Conservation (phyloP, 30 jellyfish, hydroid and myxozoan species). For the Nemopilema nomurai region DNA sequence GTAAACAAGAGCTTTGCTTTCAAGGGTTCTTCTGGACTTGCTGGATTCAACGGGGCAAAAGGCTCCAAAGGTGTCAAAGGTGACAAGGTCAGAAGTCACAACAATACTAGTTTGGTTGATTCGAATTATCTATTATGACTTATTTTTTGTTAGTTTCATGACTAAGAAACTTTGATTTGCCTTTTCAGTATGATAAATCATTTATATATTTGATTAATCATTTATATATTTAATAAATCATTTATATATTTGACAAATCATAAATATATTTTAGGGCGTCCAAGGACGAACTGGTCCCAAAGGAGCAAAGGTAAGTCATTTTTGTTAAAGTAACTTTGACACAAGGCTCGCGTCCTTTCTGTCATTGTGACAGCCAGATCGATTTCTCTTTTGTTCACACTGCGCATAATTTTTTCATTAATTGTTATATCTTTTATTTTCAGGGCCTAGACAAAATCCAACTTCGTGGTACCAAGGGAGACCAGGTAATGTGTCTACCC, state of each 20-base stretch:
- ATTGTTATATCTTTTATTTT: background rate
- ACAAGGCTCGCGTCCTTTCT: background rate
- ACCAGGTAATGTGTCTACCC: conserved; percentile 13
- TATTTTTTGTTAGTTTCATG: too few species aligned
- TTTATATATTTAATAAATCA: too few species aligned
- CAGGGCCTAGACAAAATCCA: conserved; percentile 51
- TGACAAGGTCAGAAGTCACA: conserved; percentile 19
- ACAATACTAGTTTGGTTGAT: too few species aligned
- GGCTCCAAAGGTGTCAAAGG: conserved; percentile 79
- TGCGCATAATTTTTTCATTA: background rate
- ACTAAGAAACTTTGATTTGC: too few species aligned
- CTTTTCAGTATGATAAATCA: too few species aligned
- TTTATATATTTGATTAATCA: too few species aligned
- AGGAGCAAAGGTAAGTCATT: conserved; percentile 44
- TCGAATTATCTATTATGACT: too few species aligned
- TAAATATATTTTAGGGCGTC: conserved; percentile 13
- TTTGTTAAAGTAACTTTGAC: background rate
- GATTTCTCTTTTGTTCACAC: too few species aligned
- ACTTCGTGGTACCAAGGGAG: conserved; percentile 43
- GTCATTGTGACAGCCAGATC: too few species aligned
- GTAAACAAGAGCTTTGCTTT: background rate
- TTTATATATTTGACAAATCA: too few species aligned
- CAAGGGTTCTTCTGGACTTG: conserved; percentile 63
- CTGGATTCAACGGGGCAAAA: conserved; percentile 74
- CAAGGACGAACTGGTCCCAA: conserved; percentile 51